Base-by-base conservation (phyloP, 2,797 vertebrate species). In the Notoglanidium macrostoma region DNA sequence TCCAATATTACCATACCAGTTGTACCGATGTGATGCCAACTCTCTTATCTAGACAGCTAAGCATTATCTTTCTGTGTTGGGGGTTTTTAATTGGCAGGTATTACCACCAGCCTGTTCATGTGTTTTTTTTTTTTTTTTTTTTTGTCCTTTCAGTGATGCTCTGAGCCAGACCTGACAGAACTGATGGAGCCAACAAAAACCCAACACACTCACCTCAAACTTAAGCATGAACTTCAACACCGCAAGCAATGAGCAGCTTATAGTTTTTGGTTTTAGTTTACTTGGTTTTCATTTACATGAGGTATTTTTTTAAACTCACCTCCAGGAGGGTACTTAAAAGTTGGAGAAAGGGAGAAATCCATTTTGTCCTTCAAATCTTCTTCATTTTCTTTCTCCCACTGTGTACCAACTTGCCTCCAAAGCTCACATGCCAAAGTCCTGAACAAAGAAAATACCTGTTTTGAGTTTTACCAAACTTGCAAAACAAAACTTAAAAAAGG, bases 381-480 rank as follows among this genome's bases (percentile, higher is more conserved):
- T 91, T 98, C 97, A 9, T 99, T 99, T 92, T 99, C 98, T 57
- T 96, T 96, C 92, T 99, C 97, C 98, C 98, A 99, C 85, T 98
- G 98, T 72, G 95, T 91, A 1, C 98, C 98, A 0, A 96, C 91
- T 90, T 95, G 95, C 86, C 93, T 96, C 98, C 98, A 99, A 1
- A 98, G 96, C 88, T 94, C 93, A 85, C 93, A 85, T 12, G 98
- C 96, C 81, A 95, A 88, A 61, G 95, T 91, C 90, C 98, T 99
- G 88, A 6, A 92, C 88, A 87, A 49, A 12, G 83, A 70, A 61
- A 63, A 83, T 29, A 49, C 23, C 14, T 19, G 54, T 35, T 59
- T 23, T 59, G 54, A 32, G 10, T 59, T 63, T 15, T 63, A 63
- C 35, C 29, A 57, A 77, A 77, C 44, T 8, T 51, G 44, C 35